Percentiles rank a stretch among this genome's conserved stretches.
Conservation (phyloP, 2,113 vertebrate species). For the Chloroceryle aenea region DNA sequence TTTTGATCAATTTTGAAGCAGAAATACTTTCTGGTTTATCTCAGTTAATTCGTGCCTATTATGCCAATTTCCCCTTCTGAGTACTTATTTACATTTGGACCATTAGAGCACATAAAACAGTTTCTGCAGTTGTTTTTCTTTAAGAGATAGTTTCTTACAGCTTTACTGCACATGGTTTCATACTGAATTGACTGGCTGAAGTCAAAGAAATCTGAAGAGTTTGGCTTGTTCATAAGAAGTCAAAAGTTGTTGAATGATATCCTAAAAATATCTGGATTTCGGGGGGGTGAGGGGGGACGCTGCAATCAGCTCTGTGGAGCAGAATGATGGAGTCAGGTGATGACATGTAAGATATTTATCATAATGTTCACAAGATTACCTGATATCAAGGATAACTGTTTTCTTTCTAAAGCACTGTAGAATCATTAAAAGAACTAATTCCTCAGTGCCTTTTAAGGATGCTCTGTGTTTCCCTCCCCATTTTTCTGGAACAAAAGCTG, state of each 20-base stretch:
- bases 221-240: neutral
- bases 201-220: slow-evolving; percentile 7
- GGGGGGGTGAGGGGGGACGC: neutral
- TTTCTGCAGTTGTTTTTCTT: slow-evolving; percentile 37
- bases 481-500: neutral
- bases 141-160: slow-evolving; percentile 11
- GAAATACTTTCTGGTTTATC: slow-evolving; percentile 9
- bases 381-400: neutral
- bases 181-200: neutral
- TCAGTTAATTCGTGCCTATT: slow-evolving; percentile 42
- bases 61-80: slow-evolving; percentile 25
- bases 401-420: neutral
- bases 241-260: neutral
- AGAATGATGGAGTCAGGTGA: neutral
- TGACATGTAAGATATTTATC: neutral
- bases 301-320: neutral
- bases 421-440: neutral
- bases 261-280: neutral
- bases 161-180: neutral
- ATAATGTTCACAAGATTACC: neutral
- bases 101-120: slow-evolving; percentile 14
- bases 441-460: neutral
- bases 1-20: slow-evolving; percentile 21
- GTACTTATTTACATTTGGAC: slow-evolving; percentile 32
- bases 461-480: neutral